Evolutionary conservation across 1,140 invertebrate genomes (phyloP).

Genomic region (Atopsyche davidsoni): DNA sequence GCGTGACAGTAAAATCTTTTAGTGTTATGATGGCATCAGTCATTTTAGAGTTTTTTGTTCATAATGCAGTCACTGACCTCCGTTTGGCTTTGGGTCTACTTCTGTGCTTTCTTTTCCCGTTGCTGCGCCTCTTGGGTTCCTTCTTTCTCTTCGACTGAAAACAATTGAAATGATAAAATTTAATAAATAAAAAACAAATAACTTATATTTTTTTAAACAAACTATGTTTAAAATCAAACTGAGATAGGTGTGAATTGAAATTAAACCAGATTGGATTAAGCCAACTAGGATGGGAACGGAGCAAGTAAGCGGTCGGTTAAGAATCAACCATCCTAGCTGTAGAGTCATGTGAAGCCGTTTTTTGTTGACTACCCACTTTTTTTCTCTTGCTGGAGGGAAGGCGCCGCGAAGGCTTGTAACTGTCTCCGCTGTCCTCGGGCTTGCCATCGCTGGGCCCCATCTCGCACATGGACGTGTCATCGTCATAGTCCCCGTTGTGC

Average conservation of each 20-base stretch:
- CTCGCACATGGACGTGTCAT: conserved; percentile 5
- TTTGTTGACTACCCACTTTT: conserved; percentile 1
- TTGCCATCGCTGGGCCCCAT: not conserved
- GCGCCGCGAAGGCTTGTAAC: conserved; percentile 38
- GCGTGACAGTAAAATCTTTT: too few species aligned
- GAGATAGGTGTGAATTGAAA: too few species aligned
- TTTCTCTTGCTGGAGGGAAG: conserved; percentile 10
- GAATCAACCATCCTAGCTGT: not conserved
- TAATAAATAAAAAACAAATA: too few species aligned
- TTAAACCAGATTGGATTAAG: too few species aligned
- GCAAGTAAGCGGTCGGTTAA: too few species aligned
- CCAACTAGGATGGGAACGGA: too few species aligned
- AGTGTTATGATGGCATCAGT: too few species aligned
- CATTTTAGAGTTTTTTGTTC: too few species aligned
- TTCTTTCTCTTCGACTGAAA: conserved; percentile 21
- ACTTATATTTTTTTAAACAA: too few species aligned
- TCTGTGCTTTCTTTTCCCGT: conserved; percentile 7
- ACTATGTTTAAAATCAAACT: too few species aligned
- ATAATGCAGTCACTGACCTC: too few species aligned
- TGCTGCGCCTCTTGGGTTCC: conserved; percentile 13
- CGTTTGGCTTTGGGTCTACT: conserved; percentile 20
- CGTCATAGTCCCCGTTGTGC: conserved; percentile 5
- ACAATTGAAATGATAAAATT: not conserved
- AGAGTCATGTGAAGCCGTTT: not conserved
- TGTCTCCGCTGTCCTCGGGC: conserved; percentile 40